Evolutionary conservation across 2,113 vertebrate genomes (phyloP), one percentile per base, ranked within the genome.

Genomic region (Limnothrissa miodon): DNA sequence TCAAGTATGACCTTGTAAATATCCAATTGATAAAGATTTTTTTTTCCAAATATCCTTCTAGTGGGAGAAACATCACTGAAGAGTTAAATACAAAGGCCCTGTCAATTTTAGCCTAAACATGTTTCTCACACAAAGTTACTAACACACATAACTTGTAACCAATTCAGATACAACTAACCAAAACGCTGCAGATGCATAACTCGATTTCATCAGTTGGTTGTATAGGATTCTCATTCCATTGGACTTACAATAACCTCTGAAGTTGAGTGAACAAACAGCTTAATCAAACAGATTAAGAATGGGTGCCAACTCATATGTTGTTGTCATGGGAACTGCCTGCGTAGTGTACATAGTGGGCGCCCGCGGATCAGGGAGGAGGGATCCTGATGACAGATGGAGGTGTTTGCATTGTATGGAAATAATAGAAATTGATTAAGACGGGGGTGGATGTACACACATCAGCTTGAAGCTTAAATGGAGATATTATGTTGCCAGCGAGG

Each of bases 341-440:
- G 13, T 10, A 74, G 66, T 15, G 66, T 74, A 4, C 33, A 33
- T 36, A 74, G 66, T 36, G 59, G 29, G 51, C 51, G 51, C 51
- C 1, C 0, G 51, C 23, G 66, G 33, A 74, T 13, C 66, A 74
- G 66, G 66, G 1, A 33, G 15, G 66, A 33, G 29, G 36, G 66
- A 74, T 74, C 66, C 66, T 36, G 66, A 17, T 36, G 66, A 11
- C 66, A 74, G 29, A 74, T 74, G 29, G 66, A 74, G 9, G 66
- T 74, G 66, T 74, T 74, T 74, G 66, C 66, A 74, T 74, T 74
- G 33, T 74, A 74, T 33, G 29, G 66, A 74, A 39, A 74, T 74
- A 74, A 74, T 74, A 74, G 66, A 74, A 15, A 74, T 74, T 74
- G 66, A 74, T 74, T 74, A 36, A 74, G 66, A 74, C 15, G 66